A percentile compares a stretch with the other conserved stretches of the same genome.
Evolutionary conservation across 2,113 vertebrate species (phyloP).

Genomic region (Dicerorhinus sumatrensis): DNA sequence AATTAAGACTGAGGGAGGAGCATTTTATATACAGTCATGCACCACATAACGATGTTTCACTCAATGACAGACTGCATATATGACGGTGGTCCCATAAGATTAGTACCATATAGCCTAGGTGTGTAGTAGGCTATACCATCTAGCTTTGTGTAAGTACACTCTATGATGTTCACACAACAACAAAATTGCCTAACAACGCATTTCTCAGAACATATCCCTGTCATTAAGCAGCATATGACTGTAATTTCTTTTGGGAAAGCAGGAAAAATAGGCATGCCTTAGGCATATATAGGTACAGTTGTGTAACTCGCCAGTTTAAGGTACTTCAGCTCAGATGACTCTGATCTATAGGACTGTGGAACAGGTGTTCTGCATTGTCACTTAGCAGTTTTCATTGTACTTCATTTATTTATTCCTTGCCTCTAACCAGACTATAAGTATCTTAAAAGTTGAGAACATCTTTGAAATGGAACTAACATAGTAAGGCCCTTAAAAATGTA

Average conservation of each 20-base stretch:
- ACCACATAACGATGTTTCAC: too few relatives aligned
- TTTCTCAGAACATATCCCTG: too few relatives aligned
- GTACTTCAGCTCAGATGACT: background rate
- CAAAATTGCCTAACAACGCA: too few relatives aligned
- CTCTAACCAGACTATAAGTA: background rate
- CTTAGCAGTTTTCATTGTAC: background rate
- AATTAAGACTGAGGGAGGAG: background rate
- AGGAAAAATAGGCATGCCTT: background rate
- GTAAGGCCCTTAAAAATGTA: background rate
- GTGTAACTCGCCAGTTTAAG: background rate
- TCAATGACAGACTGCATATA: too few relatives aligned
- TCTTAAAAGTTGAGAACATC: background rate
- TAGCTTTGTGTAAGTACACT: too few relatives aligned
- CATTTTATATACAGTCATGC: background rate
- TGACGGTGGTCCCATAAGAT: too few relatives aligned
- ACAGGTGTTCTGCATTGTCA: background rate
- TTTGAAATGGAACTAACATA: background rate
- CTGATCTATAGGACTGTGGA: background rate
- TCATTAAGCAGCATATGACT: too few relatives aligned
- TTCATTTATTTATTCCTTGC: background rate
- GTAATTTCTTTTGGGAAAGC: background rate
- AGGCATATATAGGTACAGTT: background rate
- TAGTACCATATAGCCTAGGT: too few relatives aligned
- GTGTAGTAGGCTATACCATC: too few relatives aligned
- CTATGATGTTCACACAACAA: too few relatives aligned